Evolutionary conservation across 2,797 vertebrate species (phyloP).

Genomic region (Lagocephalus sceleratus): DNA sequence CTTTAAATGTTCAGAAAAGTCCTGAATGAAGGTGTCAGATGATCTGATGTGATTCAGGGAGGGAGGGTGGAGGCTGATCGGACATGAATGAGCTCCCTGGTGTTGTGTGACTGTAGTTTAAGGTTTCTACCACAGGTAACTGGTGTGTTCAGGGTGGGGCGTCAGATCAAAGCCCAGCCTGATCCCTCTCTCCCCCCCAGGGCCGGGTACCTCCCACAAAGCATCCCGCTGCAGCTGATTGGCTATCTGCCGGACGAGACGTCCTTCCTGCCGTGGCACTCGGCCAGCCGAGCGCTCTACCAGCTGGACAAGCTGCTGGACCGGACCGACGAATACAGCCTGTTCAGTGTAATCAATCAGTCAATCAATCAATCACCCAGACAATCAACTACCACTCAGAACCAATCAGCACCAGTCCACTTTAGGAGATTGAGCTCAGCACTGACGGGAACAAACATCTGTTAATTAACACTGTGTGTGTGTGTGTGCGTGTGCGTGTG

Average conservation of each 20-base stretch:
- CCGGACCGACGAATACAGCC: conserved; percentile 91
- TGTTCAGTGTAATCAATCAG: conserved; percentile 87
- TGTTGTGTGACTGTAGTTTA: no score
- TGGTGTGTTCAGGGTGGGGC: no score
- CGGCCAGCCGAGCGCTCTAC: conserved; percentile 92
- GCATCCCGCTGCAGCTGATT: conserved; percentile 91
- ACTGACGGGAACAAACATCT: background rate
- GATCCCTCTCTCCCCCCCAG: conserved; percentile 58
- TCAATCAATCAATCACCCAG: conserved; percentile 17
- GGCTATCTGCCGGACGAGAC: conserved; percentile 90
- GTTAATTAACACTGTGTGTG: conserved; percentile 20
- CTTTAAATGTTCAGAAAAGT: background rate
- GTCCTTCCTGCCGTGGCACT: conserved; percentile 96
- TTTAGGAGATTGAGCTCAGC: background rate
- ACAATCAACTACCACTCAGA: conserved; percentile 7
- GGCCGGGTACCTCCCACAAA: conserved; percentile 95
- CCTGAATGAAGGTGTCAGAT: no score
- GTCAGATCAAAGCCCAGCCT: no score
- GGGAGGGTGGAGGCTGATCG: no score
- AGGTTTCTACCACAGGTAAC: no score
- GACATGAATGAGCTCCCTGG: no score
- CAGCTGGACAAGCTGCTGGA: conserved; percentile 97
- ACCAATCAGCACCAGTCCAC: background rate
- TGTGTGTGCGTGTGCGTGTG: conserved; percentile 23
- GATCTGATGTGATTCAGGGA: conserved; percentile 32